Evolutionary conservation across 2,797 vertebrate species (phyloP).

Genomic region (Siniperca obscura): DNA sequence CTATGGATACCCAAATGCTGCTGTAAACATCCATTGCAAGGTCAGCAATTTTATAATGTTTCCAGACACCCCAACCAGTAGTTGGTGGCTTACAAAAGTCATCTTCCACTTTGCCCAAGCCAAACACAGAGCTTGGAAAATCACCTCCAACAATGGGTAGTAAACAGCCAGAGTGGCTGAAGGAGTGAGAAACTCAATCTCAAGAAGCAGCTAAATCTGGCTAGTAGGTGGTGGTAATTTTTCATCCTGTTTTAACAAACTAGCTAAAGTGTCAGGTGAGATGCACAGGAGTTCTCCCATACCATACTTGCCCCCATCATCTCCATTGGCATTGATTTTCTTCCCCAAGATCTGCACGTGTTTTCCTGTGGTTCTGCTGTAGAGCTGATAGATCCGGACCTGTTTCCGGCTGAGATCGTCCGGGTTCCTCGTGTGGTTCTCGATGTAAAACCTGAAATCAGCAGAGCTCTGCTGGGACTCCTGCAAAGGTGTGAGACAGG

Average conservation of each 20-base stretch:
- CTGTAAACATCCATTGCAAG: constrained; percentile 34
- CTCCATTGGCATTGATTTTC: constrained; percentile 88
- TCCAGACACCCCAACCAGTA: constrained; percentile 37
- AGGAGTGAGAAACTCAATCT: not conserved
- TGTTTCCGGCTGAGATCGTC: constrained; percentile 88
- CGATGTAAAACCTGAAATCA: constrained; percentile 88
- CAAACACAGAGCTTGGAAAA: constrained; percentile 42
- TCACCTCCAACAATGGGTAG: constrained; percentile 16
- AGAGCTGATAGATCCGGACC: constrained; percentile 88
- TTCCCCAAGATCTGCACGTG: constrained; percentile 88
- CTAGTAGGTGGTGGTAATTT: not conserved
- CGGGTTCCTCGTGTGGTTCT: constrained; percentile 87
- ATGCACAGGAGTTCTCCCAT: constrained; percentile 83
- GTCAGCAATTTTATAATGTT: constrained; percentile 35
- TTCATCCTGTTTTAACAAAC: constrained; percentile 20
- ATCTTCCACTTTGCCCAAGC: constrained; percentile 21
- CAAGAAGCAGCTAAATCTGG: constrained; percentile 4
- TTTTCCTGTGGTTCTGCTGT: constrained; percentile 87
- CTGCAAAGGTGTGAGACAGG: constrained; percentile 65
- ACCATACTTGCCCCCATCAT: constrained; percentile 90
- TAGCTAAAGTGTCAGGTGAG: constrained; percentile 65
- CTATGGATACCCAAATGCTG: constrained; percentile 38
- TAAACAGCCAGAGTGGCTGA: constrained; percentile 22
- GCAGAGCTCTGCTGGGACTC: constrained; percentile 87
- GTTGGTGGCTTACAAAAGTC: constrained; percentile 36